Evolutionary conservation across 2,113 vertebrate species (phyloP).

Genomic region (Seriola dumerili): DNA sequence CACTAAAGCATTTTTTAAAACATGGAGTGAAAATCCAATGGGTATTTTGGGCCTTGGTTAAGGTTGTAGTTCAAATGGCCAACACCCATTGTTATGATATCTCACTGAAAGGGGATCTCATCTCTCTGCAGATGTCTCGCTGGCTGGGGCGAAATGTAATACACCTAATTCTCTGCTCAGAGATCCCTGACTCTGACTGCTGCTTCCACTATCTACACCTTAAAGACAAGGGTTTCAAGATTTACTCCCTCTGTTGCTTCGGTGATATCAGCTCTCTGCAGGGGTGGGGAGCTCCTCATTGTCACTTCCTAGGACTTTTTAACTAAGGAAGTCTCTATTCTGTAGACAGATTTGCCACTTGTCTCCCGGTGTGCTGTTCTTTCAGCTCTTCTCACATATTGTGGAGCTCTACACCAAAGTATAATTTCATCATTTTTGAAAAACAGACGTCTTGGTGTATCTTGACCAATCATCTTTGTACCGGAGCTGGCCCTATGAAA

Average conservation of each 20-base stretch:
- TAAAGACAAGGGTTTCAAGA: slow-evolving; percentile 37
- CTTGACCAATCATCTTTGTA: background rate
- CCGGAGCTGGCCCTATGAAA: background rate
- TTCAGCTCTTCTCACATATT: background rate
- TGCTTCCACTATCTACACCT: slow-evolving; percentile 5
- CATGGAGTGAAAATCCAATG: background rate
- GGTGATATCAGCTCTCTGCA: slow-evolving; percentile 7
- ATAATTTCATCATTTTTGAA: background rate
- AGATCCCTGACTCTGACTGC: background rate
- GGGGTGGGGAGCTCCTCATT: background rate
- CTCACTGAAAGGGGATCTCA: background rate
- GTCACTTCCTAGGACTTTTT: background rate
- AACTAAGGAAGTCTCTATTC: background rate
- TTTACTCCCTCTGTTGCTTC: slow-evolving; percentile 18
- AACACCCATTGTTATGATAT: background rate
- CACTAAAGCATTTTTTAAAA: slow-evolving; percentile 27
- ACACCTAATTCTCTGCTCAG: slow-evolving; percentile 8
- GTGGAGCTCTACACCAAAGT: background rate
- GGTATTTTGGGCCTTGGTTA: slow-evolving; percentile 10
- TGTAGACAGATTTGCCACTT: background rate
- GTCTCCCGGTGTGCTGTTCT: background rate
- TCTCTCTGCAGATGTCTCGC: slow-evolving; percentile 6
- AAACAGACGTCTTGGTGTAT: background rate
- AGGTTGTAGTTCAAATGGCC: slow-evolving; percentile 23
- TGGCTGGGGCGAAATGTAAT: slow-evolving; percentile 1